Percentiles rank a stretch among this genome's conserved stretches.
These are phyloP conservation scores for Dendrocincla fuliginosa DNA, from an alignment of 2,797 vertebrate species.

Conservation along the genomic window DNA sequence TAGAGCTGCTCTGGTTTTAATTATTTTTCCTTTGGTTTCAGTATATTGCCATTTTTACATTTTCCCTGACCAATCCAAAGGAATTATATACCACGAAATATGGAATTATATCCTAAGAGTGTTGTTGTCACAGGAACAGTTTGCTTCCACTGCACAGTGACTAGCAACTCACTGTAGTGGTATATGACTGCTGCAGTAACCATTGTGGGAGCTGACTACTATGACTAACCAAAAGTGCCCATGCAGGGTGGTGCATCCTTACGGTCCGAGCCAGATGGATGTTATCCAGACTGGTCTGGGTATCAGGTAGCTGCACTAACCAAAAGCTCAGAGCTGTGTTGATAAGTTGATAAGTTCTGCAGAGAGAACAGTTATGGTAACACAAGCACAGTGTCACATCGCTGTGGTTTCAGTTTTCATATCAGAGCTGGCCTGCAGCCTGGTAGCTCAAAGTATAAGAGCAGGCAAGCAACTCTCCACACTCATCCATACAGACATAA, in stretches of 20 bases:
- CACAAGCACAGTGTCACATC: not conserved
- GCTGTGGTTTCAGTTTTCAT: not conserved
- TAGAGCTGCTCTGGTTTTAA: not conserved
- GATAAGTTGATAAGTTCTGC: not conserved
- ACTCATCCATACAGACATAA: not conserved
- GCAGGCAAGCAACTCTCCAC: not conserved
- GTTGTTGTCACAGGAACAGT: not conserved
- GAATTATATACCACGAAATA: not conserved
- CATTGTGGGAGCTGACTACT: not conserved
- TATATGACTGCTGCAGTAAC: not conserved
- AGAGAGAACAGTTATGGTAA: not conserved
- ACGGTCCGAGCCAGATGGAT: not conserved
- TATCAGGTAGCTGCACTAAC: not conserved
- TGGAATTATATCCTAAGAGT: not conserved
- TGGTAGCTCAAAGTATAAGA: not conserved
- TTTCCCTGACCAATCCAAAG: not conserved
- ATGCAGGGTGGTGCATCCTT: not conserved
- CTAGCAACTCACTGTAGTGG: not conserved
- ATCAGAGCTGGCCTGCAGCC: not conserved
- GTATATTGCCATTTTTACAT: not conserved
- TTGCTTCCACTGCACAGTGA: not conserved
- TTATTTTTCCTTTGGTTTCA: not conserved
- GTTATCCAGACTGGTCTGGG: not conserved
- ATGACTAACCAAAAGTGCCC: not conserved
- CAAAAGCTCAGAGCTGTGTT: not conserved